A percentile compares a stretch with the other conserved stretches of the same genome.
phyloP scores from a whole-genome alignment of 2,888 invertebrate species.

The Phengaris alcon region DNA sequence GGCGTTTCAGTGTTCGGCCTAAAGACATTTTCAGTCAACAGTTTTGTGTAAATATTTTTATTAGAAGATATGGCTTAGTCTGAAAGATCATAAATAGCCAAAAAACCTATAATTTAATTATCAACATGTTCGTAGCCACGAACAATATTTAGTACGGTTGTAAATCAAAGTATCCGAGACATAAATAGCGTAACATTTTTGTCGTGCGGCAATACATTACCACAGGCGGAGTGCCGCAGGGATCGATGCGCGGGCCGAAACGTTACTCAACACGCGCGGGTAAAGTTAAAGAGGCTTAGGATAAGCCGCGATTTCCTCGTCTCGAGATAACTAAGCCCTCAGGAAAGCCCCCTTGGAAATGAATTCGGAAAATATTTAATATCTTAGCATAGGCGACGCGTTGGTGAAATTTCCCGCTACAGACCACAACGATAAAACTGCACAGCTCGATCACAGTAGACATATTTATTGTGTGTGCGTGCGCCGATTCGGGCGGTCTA shows the following conservation, averaged over 20 bases:
- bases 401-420: too few relatives aligned
- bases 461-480: too few relatives aligned
- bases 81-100: not conserved
- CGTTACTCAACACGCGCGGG: not conserved
- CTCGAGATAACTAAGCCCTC: conserved; percentile 1
- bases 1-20: too few relatives aligned
- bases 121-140: conserved; percentile 9
- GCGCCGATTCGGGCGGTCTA: too few relatives aligned
- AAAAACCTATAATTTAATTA: conserved; percentile 3
- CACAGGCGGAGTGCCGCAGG: conserved; percentile 7
- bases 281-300: conserved; percentile 12
- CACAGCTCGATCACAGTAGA: too few relatives aligned
- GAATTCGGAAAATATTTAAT: not conserved
- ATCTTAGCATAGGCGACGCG: too few relatives aligned
- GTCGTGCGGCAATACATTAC: too few relatives aligned
- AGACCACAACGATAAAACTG: too few relatives aligned
- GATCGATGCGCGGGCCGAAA: conserved; percentile 6
- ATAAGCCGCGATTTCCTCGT: conserved; percentile 13
- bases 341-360: not conserved
- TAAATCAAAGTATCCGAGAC: not conserved
- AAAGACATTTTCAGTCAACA: too few relatives aligned
- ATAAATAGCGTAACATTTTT: not conserved
- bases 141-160: conserved; percentile 10
- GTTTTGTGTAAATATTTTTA: too few relatives aligned
- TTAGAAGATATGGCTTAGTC: too few relatives aligned